phyloP scores from a whole-genome alignment of 2,888 invertebrate genomes.

The Argyra leucocephala region DNA sequence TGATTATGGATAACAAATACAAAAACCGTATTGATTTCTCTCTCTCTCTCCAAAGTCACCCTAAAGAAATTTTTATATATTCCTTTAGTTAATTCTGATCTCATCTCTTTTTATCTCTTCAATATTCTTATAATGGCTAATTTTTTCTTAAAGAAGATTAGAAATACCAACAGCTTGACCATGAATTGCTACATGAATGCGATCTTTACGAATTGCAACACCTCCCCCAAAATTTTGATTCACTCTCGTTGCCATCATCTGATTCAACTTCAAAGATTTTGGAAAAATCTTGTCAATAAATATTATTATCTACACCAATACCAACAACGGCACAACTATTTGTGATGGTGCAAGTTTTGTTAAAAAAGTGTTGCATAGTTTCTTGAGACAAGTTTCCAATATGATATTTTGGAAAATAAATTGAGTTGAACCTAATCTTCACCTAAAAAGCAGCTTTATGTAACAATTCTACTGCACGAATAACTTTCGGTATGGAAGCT shows the following conservation, averaged over 20 bases:
- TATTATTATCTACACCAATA: slow-evolving; percentile 64
- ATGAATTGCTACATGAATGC: slow-evolving; percentile 68
- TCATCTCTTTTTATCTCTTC: too few species aligned
- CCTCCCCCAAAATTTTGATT: slow-evolving; percentile 61
- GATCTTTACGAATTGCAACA: slow-evolving; percentile 59
- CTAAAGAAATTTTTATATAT: too few species aligned
- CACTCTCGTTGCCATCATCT: slow-evolving; percentile 35
- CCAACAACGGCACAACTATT: slow-evolving; percentile 70
- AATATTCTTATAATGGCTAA: too few species aligned
- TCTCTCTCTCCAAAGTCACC: too few species aligned
- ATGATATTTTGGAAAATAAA: slow-evolving; percentile 69
- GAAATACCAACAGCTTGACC: slow-evolving; percentile 58
- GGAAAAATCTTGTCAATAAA: slow-evolving; percentile 51
- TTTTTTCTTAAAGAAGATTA: too few species aligned
- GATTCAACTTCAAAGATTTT: slow-evolving; percentile 47
- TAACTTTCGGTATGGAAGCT: slow-evolving; percentile 56
- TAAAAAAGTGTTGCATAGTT: slow-evolving; percentile 63
- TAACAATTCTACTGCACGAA: slow-evolving; percentile 68
- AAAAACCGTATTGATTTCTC: too few species aligned
- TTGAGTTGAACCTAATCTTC: slow-evolving; percentile 77
- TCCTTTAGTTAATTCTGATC: too few species aligned
- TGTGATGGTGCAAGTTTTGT: slow-evolving; percentile 52
- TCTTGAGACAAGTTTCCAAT: slow-evolving; percentile 66
- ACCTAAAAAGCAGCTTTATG: slow-evolving; percentile 84
- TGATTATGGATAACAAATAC: too few species aligned